Evolutionary conservation across 2,888 invertebrate genomes (phyloP).

Genomic region (Lepidocyrtinus sp.): DNA sequence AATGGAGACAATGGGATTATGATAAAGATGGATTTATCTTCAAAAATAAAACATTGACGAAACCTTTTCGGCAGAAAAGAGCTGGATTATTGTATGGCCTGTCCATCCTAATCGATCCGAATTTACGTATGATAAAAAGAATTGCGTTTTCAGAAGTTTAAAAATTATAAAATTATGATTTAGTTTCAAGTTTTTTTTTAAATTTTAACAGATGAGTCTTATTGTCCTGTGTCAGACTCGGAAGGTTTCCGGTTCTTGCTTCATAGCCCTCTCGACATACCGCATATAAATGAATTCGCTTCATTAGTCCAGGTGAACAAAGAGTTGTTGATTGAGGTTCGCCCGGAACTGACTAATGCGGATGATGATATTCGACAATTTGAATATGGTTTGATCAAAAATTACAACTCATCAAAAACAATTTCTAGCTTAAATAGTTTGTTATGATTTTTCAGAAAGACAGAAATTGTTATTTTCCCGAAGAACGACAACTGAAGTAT

Average conservation of each 20-base stretch:
- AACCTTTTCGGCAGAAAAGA: slow-evolving; percentile 49
- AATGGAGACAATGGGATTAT: slow-evolving; percentile 60
- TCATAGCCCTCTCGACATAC: slow-evolving; percentile 55
- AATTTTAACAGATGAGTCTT: slow-evolving; percentile 54
- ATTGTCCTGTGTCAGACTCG: slow-evolving; percentile 61
- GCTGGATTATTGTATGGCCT: slow-evolving; percentile 59
- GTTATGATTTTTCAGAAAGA: slow-evolving; percentile 30
- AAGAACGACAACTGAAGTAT: slow-evolving; percentile 51
- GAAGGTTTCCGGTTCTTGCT: slow-evolving; percentile 58
- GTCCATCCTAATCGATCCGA: slow-evolving; percentile 38
- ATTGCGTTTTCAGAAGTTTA: background rate
- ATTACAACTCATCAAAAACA: no score
- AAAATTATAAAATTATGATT: background rate
- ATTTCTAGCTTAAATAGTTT: background rate
- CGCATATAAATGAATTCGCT: slow-evolving; percentile 53
- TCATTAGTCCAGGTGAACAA: slow-evolving; percentile 36
- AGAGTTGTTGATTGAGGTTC: slow-evolving; percentile 54
- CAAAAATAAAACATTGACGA: background rate
- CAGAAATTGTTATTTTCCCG: slow-evolving; percentile 54
- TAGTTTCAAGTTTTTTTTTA: background rate
- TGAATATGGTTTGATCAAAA: no score
- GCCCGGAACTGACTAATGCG: slow-evolving; percentile 57
- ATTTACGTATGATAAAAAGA: background rate
- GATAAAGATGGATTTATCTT: slow-evolving; percentile 48
- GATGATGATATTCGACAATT: slow-evolving; percentile 57